These are phyloP conservation scores for Babylonia areolata DNA, from an alignment of 1,140 invertebrate species.

Conservation along the genomic window DNA sequence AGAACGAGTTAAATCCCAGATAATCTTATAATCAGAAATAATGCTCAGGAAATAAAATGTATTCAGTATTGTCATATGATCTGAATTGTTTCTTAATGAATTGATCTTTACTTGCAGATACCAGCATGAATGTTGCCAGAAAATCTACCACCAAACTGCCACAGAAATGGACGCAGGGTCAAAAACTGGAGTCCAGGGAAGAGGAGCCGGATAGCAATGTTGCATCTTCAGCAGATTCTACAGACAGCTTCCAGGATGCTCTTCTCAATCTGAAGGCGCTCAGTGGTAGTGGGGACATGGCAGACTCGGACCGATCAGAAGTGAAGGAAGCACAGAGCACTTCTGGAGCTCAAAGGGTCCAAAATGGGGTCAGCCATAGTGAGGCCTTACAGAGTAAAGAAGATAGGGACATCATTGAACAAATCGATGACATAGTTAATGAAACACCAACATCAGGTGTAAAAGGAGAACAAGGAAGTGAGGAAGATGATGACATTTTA, in stretches of 20 bases:
- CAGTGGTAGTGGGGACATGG: slow-evolving; percentile 34
- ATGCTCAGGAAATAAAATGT: too few relatives aligned
- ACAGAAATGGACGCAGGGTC: slow-evolving; percentile 26
- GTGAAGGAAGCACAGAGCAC: slow-evolving; percentile 16
- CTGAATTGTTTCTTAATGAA: too few relatives aligned
- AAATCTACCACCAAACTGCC: slow-evolving; percentile 41
- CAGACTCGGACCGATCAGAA: not conserved
- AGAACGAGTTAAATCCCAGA: too few relatives aligned
- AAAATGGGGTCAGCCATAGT: not conserved
- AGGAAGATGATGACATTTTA: slow-evolving; percentile 38
- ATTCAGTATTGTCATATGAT: too few relatives aligned
- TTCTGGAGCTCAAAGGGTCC: not conserved
- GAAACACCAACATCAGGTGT: not conserved
- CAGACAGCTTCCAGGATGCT: slow-evolving; percentile 39
- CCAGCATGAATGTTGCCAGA: slow-evolving; percentile 38
- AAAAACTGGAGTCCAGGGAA: slow-evolving; percentile 4
- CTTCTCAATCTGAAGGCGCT: slow-evolving; percentile 41
- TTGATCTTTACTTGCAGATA: not conserved
- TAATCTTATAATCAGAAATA: too few relatives aligned
- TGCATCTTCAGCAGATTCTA: slow-evolving; percentile 33
- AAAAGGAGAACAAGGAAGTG: slow-evolving; percentile 5
- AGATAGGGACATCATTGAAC: slow-evolving; percentile 20
- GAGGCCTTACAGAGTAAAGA: not conserved
- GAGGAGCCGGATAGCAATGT: slow-evolving; percentile 35
- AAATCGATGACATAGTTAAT: slow-evolving; percentile 38